These are phyloP conservation scores for Benitochromis conjunctus DNA, from an alignment of 2,113 vertebrate species.

Conservation along the genomic window DNA sequence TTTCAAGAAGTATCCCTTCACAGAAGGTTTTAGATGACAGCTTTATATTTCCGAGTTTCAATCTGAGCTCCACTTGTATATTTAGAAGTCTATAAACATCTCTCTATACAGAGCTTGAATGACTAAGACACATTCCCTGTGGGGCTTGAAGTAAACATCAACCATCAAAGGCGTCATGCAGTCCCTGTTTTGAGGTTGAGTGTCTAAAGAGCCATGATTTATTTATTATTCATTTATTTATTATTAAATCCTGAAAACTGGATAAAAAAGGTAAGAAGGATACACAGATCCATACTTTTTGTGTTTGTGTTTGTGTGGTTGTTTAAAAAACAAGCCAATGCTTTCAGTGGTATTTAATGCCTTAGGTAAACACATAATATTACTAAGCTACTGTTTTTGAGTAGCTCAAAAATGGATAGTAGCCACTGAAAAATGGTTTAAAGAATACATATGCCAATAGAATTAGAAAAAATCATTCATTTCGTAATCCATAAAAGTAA, in stretches of 20 bases:
- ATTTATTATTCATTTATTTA: background rate
- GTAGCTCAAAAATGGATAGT: background rate
- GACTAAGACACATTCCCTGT: background rate
- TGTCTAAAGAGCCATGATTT: background rate
- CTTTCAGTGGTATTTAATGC: background rate
- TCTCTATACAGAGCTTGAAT: background rate
- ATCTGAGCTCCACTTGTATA: background rate
- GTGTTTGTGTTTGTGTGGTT: background rate
- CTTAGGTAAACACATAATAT: background rate
- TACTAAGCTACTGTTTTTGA: background rate
- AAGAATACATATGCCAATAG: background rate
- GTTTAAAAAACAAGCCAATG: background rate
- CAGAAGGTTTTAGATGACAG: background rate
- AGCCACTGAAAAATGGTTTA: background rate
- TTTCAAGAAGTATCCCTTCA: background rate
- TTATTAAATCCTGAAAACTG: background rate
- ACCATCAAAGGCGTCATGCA: background rate
- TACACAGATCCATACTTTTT: background rate
- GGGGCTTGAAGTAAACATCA: background rate
- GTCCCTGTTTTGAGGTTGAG: background rate
- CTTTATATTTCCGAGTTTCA: background rate
- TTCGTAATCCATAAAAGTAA: background rate
- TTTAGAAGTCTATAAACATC: slow-evolving; percentile 6
- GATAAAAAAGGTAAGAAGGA: background rate
- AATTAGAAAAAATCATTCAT: background rate